phyloP scores from a whole-genome alignment of 2,797 vertebrate species.

The Ataeniobius toweri region DNA sequence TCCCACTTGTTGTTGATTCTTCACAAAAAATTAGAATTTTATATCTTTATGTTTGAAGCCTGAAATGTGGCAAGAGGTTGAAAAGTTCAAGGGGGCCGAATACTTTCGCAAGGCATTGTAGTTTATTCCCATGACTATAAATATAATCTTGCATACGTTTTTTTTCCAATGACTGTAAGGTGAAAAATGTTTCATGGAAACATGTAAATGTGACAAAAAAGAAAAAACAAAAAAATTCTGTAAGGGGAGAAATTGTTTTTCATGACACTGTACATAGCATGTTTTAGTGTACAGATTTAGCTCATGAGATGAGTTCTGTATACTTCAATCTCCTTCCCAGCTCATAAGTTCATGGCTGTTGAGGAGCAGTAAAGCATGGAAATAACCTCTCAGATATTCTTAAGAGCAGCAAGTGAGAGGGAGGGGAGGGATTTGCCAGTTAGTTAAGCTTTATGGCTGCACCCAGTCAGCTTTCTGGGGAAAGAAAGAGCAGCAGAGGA shows the following conservation, averaged over 20 bases:
- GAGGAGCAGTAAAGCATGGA: slow-evolving; percentile 58
- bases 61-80: too few relatives aligned
- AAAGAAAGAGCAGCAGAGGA: slow-evolving; percentile 23
- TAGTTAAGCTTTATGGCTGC: slow-evolving; percentile 67
- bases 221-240: not conserved
- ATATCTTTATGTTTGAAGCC: too few relatives aligned
- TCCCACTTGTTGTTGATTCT: too few relatives aligned
- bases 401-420: slow-evolving; percentile 49
- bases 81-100: too few relatives aligned
- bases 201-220: not conserved
- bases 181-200: not conserved
- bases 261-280: not conserved
- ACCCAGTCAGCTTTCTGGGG: slow-evolving; percentile 36
- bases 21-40: too few relatives aligned
- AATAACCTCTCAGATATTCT: slow-evolving; percentile 65
- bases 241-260: not conserved
- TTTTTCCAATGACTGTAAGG: not conserved
- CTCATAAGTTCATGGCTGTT: slow-evolving; percentile 41
- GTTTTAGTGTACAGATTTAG: not conserved
- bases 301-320: slow-evolving; percentile 23
- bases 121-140: not conserved
- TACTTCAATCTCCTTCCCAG: slow-evolving; percentile 23
- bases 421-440: slow-evolving; percentile 61
- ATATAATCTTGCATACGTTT: not conserved
- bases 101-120: too few relatives aligned